Evolutionary conservation across 2,797 vertebrate species (phyloP), one percentile per base, ranked within the genome.

Genomic region (Acanthurus tractus): DNA sequence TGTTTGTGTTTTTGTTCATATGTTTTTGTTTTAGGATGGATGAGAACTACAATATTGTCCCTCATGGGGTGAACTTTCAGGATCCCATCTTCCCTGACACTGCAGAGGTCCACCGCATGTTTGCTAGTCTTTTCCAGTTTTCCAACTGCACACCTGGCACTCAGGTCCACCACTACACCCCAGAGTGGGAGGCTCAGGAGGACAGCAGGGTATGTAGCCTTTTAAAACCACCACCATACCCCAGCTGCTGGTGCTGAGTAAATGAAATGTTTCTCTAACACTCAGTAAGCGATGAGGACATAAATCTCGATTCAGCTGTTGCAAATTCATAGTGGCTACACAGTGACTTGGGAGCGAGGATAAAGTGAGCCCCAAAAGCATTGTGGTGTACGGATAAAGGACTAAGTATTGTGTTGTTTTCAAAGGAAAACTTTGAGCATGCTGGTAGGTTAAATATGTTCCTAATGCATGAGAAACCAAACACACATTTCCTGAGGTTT

Each of bases 51-150:
- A 96, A 94, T 52, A 95, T 97, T 48, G 85, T 96, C 63, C 96
- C 96, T 20, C 96, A 97, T 12, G 96, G 96, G 48, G 95, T 96
- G 38, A 96, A 96, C 89, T 96, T 96, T 88, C 96, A 97, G 91
- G 96, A 97, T 71, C 89, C 96, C 66, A 96, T 97, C 65, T 97
- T 97, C 77, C 88, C 94, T 0, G 96, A 97, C 87, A 96, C 95
- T 0, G 63, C 91, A 2, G 96, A 97, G 46, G 95, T 95, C 84
- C 95, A 96, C 76, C 95, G 93, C 56, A 94, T 92, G 89, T 97
- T 97, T 66, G 79, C 96, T 62, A 96, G 95, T 81, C 95, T 96
- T 58, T 97, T 97, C 87, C 96, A 97, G 90, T 97, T 96, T 77
- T 91, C 96, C 81, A 97, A 96, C 93, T 97, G 96, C 82, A 95